Evolutionary conservation across 2,797 vertebrate genomes (phyloP), one percentile per base, ranked within the genome.

Genomic region (Halcyon leucocephala): DNA sequence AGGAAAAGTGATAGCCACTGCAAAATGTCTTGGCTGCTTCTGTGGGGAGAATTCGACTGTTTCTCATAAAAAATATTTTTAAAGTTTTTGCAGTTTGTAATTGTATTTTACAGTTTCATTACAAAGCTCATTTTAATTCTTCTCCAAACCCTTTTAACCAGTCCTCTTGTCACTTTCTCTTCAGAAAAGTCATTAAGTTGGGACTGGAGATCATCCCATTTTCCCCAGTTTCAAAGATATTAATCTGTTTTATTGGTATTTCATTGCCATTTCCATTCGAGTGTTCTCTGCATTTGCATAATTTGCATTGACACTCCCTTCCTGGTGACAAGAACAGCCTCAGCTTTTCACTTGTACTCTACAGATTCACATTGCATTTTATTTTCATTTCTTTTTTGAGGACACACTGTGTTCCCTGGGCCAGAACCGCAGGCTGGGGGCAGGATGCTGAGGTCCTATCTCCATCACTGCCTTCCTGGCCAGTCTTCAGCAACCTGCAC

Each of bases 231-330:
- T 96, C 95, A 94, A 88, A 91, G 95, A 97, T 97, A 98, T 98
- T 98, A 98, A 98, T 98, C 97, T 97, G 93, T 87, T 98, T 98
- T 98, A 98, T 98, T 98, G 97, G 97, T 96, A 95, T 98, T 98
- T 97, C 97, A 96, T 96, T 97, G 97, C 96, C 92, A 96, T 94
- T 95, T 97, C 85, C 92, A 93, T 74, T 84, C 10, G 77, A 84
- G 80, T 82, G 57, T 90, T 97, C 96, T 91, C 94, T 39, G 42
- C 91, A 96, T 97, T 97, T 97, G 97, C 94, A 97, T 97, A 98
- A 98, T 97, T 97, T 96, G 90, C 96, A 95, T 62, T 89, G 95
- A 72, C 89, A 94, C 82, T 42, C 61, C 89, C 48, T 95, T 96
- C 89, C 81, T 24, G 2, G 83, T 79, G 92, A 96, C 86, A 74